Conservation (phyloP, 2,113 vertebrate genomes). For the Canis aureus region DNA sequence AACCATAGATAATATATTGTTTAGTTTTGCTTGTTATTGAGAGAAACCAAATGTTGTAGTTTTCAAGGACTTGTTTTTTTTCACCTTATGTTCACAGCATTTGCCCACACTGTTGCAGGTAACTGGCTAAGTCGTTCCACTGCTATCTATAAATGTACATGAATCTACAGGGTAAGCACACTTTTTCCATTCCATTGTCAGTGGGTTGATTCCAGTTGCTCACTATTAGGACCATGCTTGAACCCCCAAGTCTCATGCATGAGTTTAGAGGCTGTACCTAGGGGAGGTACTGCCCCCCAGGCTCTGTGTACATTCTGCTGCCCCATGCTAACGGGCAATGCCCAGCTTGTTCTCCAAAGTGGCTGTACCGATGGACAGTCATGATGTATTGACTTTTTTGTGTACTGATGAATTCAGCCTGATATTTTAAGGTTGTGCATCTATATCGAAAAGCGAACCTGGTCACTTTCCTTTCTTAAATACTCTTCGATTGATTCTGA, state of each 20-base stretch:
- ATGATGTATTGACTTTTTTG: background rate
- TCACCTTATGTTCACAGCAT: background rate
- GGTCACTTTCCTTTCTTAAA: conserved; percentile 32
- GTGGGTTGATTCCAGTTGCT: background rate
- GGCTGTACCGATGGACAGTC: background rate
- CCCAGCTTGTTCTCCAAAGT: background rate
- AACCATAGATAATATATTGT: background rate
- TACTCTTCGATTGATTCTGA: background rate
- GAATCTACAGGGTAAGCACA: background rate
- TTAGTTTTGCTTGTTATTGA: conserved; percentile 17
- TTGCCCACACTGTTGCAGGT: background rate
- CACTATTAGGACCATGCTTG: background rate
- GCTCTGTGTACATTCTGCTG: background rate
- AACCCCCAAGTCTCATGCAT: background rate
- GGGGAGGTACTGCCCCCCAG: background rate
- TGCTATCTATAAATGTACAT: background rate
- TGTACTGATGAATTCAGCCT: background rate
- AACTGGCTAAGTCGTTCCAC: background rate
- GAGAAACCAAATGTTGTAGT: background rate
- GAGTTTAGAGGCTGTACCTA: background rate
- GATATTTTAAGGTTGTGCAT: background rate
- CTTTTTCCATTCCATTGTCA: background rate
- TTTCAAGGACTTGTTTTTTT: conserved; percentile 16
- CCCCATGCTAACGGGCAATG: background rate
- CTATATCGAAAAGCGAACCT: conserved; percentile 42